Conservation (phyloP, 2,113 vertebrate genomes). For the Eublepharis macularius region DNA sequence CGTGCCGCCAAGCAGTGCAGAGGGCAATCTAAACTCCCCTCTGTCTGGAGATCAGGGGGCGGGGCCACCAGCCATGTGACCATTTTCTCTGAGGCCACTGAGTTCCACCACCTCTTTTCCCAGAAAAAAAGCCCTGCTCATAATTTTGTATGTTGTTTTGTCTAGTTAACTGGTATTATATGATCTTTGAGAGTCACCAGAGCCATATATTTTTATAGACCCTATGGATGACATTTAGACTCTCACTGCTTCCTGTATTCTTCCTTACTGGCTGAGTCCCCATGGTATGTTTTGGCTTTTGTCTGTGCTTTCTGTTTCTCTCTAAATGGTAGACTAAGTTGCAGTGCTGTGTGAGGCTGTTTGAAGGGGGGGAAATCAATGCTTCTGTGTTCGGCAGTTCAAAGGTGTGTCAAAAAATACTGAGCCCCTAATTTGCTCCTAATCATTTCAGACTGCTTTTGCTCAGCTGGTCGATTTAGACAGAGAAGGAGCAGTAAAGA, state of each 20-base stretch:
- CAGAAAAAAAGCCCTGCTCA: no score
- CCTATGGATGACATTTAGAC: background rate
- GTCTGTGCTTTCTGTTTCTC: background rate
- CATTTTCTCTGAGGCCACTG: no score
- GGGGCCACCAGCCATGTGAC: no score
- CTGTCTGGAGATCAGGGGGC: no score
- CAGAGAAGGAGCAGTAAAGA: slow-evolving; percentile 2
- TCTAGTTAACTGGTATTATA: no score
- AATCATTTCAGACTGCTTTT: slow-evolving; percentile 43
- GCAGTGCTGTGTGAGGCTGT: background rate
- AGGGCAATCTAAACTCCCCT: no score
- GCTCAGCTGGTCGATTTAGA: slow-evolving; percentile 34
- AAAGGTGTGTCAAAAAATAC: slow-evolving; percentile 44
- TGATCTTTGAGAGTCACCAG: background rate
- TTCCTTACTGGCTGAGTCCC: background rate
- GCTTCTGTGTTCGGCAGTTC: background rate
- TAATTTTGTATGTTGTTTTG: no score
- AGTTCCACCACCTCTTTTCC: no score
- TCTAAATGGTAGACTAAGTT: slow-evolving; percentile 11
- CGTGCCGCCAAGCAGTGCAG: no score
- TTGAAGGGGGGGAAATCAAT: slow-evolving; percentile 38
- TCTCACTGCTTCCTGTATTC: slow-evolving; percentile 7
- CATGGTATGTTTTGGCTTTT: slow-evolving; percentile 16
- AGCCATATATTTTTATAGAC: background rate
- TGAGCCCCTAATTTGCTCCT: slow-evolving; percentile 40